Percentiles rank a stretch among this genome's conserved stretches.
These are phyloP conservation scores for Cettia cetti DNA, from an alignment of 2,113 vertebrate genomes.

Conservation along the genomic window DNA sequence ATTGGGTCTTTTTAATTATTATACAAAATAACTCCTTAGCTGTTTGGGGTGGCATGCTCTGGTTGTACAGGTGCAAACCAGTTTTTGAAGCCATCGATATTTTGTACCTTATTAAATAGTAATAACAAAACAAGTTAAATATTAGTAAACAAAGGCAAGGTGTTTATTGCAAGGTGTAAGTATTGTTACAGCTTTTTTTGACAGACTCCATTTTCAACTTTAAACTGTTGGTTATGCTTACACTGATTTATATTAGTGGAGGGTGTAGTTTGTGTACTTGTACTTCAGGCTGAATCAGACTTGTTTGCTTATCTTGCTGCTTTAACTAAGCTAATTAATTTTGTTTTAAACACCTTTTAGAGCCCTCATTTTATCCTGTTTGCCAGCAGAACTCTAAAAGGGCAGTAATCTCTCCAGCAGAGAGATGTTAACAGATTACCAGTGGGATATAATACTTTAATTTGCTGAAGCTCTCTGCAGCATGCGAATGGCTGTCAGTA, in stretches of 20 bases:
- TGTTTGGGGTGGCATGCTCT: not conserved
- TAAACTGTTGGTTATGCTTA: not conserved
- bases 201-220: not conserved
- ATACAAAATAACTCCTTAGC: not conserved
- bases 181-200: not conserved
- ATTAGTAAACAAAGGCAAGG: not conserved
- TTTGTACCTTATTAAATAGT: not conserved
- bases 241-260: not conserved
- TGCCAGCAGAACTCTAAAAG: not conserved
- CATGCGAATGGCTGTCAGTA: not conserved
- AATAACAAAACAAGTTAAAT: not conserved
- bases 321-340: conserved; percentile 30
- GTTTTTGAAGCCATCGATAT: not conserved
- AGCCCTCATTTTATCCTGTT: not conserved
- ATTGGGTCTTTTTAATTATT: not conserved
- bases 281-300: not conserved
- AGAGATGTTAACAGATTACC: not conserved
- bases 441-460: not conserved
- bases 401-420: not conserved
- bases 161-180: not conserved
- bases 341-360: conserved; percentile 8
- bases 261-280: not conserved
- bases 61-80: not conserved
- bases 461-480: not conserved
- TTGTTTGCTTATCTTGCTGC: not conserved